Conservation (phyloP, 2,113 vertebrate genomes). For the Sceloporus undulatus region DNA sequence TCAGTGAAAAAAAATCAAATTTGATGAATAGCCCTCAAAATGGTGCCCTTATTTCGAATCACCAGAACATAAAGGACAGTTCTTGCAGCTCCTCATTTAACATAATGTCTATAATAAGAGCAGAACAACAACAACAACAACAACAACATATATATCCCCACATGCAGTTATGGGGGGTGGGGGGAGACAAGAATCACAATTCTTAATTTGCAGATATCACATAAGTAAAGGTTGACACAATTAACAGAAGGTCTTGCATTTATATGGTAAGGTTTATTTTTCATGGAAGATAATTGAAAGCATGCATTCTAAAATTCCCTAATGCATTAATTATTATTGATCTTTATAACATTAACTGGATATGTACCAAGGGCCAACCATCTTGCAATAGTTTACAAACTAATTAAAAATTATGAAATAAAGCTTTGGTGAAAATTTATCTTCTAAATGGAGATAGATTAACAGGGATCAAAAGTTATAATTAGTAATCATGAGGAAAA, state of each 20-base stretch:
- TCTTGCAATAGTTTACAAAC: constrained; percentile 57
- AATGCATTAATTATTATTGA: constrained; percentile 63
- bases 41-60: neutral
- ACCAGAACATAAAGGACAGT: neutral
- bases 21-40: neutral
- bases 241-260: constrained; percentile 50
- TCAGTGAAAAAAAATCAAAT: neutral
- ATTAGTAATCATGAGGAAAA: constrained; percentile 39
- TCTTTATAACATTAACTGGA: constrained; percentile 58
- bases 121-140: neutral
- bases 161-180: neutral
- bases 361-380: constrained; percentile 49
- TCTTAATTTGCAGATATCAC: neutral
- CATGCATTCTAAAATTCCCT: constrained; percentile 49
- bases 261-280: constrained; percentile 47
- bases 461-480: constrained; percentile 23
- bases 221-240: constrained; percentile 43
- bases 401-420: constrained; percentile 69
- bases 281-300: constrained; percentile 52
- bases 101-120: neutral
- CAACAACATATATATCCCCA: neutral
- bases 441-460: constrained; percentile 45
- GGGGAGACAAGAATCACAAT: neutral
- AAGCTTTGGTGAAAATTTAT: constrained; percentile 42
- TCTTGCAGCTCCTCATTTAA: neutral